Evolutionary conservation across 2,797 vertebrate species (phyloP).

Genomic region (Oreortyx pictus): DNA sequence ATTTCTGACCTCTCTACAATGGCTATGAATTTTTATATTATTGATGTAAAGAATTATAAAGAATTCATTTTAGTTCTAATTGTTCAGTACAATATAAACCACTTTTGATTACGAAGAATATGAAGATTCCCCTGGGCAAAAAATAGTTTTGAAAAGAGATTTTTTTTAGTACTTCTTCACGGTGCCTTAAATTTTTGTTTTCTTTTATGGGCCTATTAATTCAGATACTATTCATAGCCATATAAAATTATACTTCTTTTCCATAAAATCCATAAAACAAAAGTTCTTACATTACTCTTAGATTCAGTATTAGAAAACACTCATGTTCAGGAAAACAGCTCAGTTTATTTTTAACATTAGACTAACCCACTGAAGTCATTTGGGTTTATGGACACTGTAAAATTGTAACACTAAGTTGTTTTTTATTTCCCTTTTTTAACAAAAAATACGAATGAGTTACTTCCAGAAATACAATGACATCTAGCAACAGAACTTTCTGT

Average conservation of each 20-base stretch:
- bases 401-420: not conserved
- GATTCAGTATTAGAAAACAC: not conserved
- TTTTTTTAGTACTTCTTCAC: not conserved
- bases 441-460: not conserved
- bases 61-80: not conserved
- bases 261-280: not conserved
- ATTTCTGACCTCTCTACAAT: not conserved
- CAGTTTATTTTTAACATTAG: not conserved
- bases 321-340: not conserved
- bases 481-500: not conserved
- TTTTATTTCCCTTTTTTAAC: not conserved
- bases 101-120: not conserved
- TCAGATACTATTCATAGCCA: not conserved
- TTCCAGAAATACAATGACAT: not conserved
- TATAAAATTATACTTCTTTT: not conserved
- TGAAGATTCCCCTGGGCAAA: not conserved
- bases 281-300: conserved; percentile 24
- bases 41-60: not conserved
- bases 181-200: not conserved
- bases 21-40: not conserved
- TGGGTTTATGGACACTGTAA: not conserved
- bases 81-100: not conserved
- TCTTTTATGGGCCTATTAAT: not conserved
- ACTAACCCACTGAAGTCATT: not conserved
- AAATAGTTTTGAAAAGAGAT: not conserved